Base-by-base conservation (phyloP, 2,113 vertebrate genomes). In the Hoplias malabaricus region DNA sequence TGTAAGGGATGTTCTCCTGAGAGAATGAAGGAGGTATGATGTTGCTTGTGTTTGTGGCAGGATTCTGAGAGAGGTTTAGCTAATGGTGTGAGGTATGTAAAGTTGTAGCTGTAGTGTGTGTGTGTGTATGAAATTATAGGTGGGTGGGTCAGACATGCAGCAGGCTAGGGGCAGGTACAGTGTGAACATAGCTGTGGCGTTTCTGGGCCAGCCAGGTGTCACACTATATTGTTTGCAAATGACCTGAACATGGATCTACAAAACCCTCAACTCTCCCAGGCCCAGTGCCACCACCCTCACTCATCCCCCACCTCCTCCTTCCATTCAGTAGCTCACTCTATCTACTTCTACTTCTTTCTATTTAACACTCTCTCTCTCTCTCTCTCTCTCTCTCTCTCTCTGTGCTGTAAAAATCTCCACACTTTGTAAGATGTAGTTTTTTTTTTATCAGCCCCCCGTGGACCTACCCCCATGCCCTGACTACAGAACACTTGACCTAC, bases 11-110 rank as follows among this genome's bases (percentile, higher is more conserved):
- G 85, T 78, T 84, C 87, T 69, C 59, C 84, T 84, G 90, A 88
- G 73, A 59, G 84, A 79, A 77, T 89, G 86, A 63, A 73, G 34
- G 14, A 34, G 81, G 62, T 43, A 62, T 38, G 53, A 70, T 82
- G 79, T 84, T 79, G 63, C 80, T 86, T 88, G 89, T 88, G 92
- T 90, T 90, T 75, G n/a, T 53, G 48, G 77, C 87, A 81, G 87
- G 90, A 89, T 90, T 90, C 88, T 87, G 91, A 91, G 86, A 86
- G 87, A 91, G 89, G 85, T 85, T n/a, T 89, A 89, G 90, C 88
- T 89, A 88, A 91, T 90, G 88, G 90, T 85, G 89, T 89, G 87
- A 86, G 62, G 88, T 85, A 25, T 89, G 89, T 85, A 91, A 91
- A 90, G 89, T 57, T 71, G 81, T 85, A 79, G 80, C 85, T 81